Conservation (phyloP, 2,888 invertebrate species). For the Eilema depressum region DNA sequence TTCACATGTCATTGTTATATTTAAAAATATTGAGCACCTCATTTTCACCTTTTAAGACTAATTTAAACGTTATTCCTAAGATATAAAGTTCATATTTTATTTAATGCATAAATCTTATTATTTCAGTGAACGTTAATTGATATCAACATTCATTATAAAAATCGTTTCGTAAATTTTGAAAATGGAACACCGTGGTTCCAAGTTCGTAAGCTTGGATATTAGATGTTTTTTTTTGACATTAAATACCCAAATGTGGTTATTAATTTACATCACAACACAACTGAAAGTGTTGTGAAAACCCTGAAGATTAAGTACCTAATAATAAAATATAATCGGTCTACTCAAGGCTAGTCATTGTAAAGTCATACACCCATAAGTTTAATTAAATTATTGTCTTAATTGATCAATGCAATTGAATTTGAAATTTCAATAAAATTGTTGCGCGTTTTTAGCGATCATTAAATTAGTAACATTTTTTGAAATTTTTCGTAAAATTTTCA, state of each 20-base stretch:
- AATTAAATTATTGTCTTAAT: background rate
- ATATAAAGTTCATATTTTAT: constrained; percentile 22
- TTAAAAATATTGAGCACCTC: constrained; percentile 18
- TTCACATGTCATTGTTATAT: constrained; percentile 35
- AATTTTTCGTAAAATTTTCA: background rate
- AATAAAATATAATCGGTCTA: no score
- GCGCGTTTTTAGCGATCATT: no score
- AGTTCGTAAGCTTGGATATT: constrained; percentile 24
- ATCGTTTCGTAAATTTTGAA: constrained; percentile 46
- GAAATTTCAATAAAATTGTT: background rate
- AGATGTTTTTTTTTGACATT: constrained; percentile 27
- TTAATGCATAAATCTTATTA: constrained; percentile 19
- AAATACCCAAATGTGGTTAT: constrained; percentile 26
- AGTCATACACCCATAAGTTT: no score
- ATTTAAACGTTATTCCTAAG: constrained; percentile 8
- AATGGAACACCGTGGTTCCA: constrained; percentile 28
- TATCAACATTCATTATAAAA: constrained; percentile 36
- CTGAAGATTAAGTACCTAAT: no score
- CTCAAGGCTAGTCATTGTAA: no score
- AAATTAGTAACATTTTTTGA: background rate
- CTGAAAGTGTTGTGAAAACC: no score
- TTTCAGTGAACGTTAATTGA: constrained; percentile 46
- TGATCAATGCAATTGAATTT: background rate
- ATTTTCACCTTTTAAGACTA: constrained; percentile 10
- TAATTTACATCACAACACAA: constrained; percentile 7